Percentiles rank a stretch among this genome's conserved stretches.
These are phyloP conservation scores for Dreissena polymorpha DNA, from an alignment of 1,140 invertebrate genomes.

Conservation along the genomic window DNA sequence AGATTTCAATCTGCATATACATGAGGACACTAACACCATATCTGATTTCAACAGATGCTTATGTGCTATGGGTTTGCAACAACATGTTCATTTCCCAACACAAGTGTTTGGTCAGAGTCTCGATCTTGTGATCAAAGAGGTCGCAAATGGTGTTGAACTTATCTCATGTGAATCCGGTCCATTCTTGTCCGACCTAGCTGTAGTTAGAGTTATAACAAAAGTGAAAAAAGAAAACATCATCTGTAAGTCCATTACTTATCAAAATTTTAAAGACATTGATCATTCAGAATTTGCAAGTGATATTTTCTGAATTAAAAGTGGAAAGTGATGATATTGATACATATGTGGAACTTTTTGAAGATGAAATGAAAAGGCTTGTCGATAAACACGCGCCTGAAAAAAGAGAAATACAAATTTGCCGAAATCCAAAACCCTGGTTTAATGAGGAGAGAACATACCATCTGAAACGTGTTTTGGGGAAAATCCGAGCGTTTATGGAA, in stretches of 20 bases:
- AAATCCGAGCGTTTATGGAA: conserved; percentile 28
- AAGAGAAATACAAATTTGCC: conserved; percentile 19
- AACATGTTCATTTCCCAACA: conserved; percentile 22
- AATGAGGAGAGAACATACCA: conserved; percentile 21
- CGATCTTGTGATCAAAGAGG: conserved; percentile 10
- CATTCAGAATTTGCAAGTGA: conserved; percentile 27
- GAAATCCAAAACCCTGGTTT: conserved; percentile 36
- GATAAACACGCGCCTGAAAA: conserved; percentile 38
- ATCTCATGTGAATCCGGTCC: conserved; percentile 28
- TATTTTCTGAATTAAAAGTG: conserved; percentile 22
- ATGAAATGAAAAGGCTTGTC: conserved; percentile 11
- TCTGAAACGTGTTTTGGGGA: conserved; percentile 29
- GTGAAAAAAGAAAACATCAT: conserved; percentile 25
- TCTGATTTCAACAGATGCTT: conserved; percentile 19
- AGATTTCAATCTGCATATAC: conserved; percentile 32
- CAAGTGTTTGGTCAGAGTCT: conserved; percentile 17
- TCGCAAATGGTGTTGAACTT: conserved; percentile 22
- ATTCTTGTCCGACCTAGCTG: conserved; percentile 22
- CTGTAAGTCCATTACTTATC: neutral
- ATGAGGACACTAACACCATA: conserved; percentile 14
- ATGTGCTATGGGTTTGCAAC: conserved; percentile 13
- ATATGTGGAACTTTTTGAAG: conserved; percentile 33
- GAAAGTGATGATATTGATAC: conserved; percentile 12
- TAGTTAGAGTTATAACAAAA: conserved; percentile 11
- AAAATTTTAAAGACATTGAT: conserved; percentile 18